Base-by-base conservation (phyloP, 2,797 vertebrate species). In the Limnodromus scolopaceus region DNA sequence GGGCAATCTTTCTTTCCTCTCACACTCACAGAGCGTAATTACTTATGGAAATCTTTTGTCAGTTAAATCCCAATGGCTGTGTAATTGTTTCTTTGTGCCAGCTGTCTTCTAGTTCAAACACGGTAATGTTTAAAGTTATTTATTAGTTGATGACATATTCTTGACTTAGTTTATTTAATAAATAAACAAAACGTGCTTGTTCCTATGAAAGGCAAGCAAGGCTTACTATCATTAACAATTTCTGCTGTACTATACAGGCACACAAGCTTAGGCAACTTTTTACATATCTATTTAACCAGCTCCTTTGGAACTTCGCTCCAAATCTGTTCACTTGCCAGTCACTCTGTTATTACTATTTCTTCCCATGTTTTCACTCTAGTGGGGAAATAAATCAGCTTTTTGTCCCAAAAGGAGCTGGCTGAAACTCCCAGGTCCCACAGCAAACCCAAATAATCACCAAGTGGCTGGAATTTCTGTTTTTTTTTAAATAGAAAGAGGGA, bases 21-120 rank as follows among this genome's bases (percentile, higher is more conserved):
- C 94, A 76, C 83, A 90, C 30, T 84, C 2, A 0, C 68, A 54
- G 60, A 84, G 28, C 8, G 2, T 84, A 91, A 87, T 89, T 87
- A 94, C 60, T 76, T 83, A 95, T 55, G 86, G 80, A 89, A 92
- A 64, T 94, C 68, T 79, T 93, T 78, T 95, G 77, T 87, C 93
- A 82, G 92, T 84, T 94, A 91, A 93, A 46, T 93, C 94, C 84
- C 84, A 92, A 48, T 28, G 60, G 95, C 89, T 95, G 19, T 93
- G 94, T 92, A 96, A 97, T 93, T 96, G 90, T 93, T 94, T 95
- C 81, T 84, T 84, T 91, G 85, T 55, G 75, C 87, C 96, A 97
- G 93, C 78, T 92, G 96, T 45, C 89, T 96, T 78, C 74, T 89
- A 81, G 60, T 87, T 96, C 88, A 95, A 96, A 92, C 75, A 96